Percentiles rank a stretch among this genome's conserved stretches.
These are phyloP conservation scores for Trachops cirrhosus DNA, from an alignment of 2,797 vertebrate genomes.

Conservation along the genomic window DNA sequence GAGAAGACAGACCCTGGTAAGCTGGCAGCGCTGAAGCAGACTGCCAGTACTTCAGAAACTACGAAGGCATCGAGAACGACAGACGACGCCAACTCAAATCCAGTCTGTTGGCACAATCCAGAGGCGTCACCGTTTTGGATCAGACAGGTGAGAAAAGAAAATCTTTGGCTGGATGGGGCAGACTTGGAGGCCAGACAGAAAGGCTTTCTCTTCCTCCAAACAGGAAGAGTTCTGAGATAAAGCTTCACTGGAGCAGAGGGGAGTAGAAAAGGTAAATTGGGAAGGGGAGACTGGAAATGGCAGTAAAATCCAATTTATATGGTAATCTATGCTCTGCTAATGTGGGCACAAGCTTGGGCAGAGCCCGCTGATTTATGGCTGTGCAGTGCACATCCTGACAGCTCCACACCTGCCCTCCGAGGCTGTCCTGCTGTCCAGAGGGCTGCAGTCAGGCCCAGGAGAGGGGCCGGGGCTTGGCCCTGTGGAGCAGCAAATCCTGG, in stretches of 20 bases:
- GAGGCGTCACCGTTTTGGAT: neutral
- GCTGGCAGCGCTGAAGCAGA: neutral
- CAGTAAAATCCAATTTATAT: neutral
- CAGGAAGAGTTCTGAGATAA: neutral
- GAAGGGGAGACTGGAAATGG: neutral
- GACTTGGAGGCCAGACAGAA: neutral
- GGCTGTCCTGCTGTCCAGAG: too few relatives aligned
- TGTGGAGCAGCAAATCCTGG: neutral
- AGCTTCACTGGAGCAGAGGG: neutral
- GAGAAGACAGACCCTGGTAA: neutral
- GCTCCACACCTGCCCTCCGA: neutral
- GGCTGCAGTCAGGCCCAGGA: fast-evolving
- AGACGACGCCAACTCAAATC: neutral
- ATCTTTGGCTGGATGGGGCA: neutral
- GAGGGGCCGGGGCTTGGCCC: fast-evolving
- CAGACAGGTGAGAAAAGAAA: neutral
- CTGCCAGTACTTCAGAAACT: neutral
- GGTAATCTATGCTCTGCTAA: neutral
- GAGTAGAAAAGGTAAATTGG: constrained; percentile 4
- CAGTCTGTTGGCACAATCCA: neutral
- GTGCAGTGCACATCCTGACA: fast-evolving
- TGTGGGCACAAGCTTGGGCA: neutral
- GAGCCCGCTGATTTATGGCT: neutral
- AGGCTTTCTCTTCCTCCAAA: neutral
- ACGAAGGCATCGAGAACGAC: neutral